Evolutionary conservation across 1,140 invertebrate species (phyloP).

Genomic region (Onthophagus taurus): DNA sequence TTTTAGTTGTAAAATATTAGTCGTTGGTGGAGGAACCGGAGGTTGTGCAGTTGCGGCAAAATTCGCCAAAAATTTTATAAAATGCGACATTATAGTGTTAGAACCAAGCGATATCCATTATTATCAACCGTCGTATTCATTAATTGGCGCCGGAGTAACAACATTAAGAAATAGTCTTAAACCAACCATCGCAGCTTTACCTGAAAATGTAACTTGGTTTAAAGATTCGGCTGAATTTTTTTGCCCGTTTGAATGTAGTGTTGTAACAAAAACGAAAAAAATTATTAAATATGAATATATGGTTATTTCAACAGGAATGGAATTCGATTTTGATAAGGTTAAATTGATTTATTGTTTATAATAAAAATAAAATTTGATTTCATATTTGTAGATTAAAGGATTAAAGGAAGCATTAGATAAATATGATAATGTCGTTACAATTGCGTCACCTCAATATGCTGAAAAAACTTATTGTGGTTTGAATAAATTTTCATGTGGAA

Average conservation of each 20-base stretch:
- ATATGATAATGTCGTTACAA: neutral
- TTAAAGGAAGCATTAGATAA: neutral
- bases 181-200: constrained; percentile 60
- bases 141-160: constrained; percentile 83
- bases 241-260: constrained; percentile 60
- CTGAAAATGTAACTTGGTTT: constrained; percentile 68
- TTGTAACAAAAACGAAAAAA: constrained; percentile 57
- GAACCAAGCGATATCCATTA: constrained; percentile 82
- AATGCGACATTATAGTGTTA: constrained; percentile 66
- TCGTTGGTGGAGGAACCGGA: constrained; percentile 88
- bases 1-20: constrained; percentile 79
- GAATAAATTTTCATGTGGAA: neutral
- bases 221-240: constrained; percentile 62
- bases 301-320: constrained; percentile 70
- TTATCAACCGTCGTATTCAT: constrained; percentile 91
- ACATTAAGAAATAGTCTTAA: constrained; percentile 54
- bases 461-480: neutral
- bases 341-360: neutral
- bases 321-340: constrained; percentile 75
- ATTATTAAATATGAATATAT: constrained; percentile 74
- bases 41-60: constrained; percentile 84
- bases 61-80: constrained; percentile 59
- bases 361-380: neutral
- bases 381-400: neutral
- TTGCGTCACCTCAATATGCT: neutral